Base-by-base conservation (phyloP, 2,888 invertebrate species). In the Lissocephala sabroskyi region DNA sequence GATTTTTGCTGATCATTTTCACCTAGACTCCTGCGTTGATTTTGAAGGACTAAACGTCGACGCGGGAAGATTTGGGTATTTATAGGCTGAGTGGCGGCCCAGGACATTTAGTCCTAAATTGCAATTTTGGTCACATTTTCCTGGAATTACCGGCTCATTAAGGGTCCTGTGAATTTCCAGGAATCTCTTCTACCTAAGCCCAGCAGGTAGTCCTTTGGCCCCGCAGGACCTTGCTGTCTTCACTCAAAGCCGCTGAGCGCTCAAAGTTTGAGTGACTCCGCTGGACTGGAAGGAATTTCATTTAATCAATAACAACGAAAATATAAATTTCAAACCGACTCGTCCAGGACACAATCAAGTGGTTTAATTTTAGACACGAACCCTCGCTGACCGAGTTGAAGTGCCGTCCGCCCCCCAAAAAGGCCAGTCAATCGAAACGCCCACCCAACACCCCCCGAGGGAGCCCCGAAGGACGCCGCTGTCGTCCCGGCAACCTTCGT, bases 401-500 rank as follows among this genome's bases (percentile, higher is more conserved):
- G 7, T 23, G 4, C 23, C 3, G 4, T 19, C 18, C 18, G 11
- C 3, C 13, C 5, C 37, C 18, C 2, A n/a, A 39, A 39, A n/a
- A 1, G 1, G 9, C 11, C 35, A 35, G 16, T 17, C 35, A 35
- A 14, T 23, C 4, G 65, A 54, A 52, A 49, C 49, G 46, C 40
- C 23, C 23, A 5, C 23, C 7, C 7, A 23, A 7, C 23, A 23
- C 23, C 23, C 3, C 23, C 41, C 41, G 29, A 7, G 44, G 10
- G 30, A 44, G 19, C 55, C 47, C 41, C 48, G 18, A 23, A 16
- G 18, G 28, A 33, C 26, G 23, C 19, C 42, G 30, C 32, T 28
- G 71, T 73, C 52, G 67, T 65, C 70, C 77, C 54, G 68, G 79
- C 57, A 79, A 73, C 71, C 68, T 62, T 62, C 79, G 68, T 59